Percentiles rank a stretch among this genome's conserved stretches.
Evolutionary conservation across 2,888 invertebrate genomes (phyloP).

Genomic region (Melipona bicolor): DNA sequence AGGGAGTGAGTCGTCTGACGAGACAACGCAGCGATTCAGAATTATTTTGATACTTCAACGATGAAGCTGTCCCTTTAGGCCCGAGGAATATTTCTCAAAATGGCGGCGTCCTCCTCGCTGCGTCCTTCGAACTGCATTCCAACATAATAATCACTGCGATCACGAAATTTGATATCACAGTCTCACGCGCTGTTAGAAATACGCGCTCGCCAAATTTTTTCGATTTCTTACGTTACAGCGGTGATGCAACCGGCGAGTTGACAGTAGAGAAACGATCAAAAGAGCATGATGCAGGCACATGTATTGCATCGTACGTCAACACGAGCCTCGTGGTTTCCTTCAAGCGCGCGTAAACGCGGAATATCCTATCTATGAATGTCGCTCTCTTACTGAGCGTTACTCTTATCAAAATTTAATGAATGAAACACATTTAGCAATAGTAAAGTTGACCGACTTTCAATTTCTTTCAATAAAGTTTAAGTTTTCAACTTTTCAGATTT

Average conservation of each 20-base stretch:
- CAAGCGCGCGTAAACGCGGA: neutral
- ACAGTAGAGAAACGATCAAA: conserved; percentile 8
- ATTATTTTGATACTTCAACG: neutral
- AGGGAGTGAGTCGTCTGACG: too few relatives aligned
- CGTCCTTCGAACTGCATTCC: neutral
- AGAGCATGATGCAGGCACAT: neutral
- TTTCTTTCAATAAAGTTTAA: too few relatives aligned
- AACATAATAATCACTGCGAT: conserved; percentile 12
- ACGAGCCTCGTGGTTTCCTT: neutral
- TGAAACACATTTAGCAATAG: too few relatives aligned
- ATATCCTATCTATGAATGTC: neutral
- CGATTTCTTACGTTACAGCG: conserved; percentile 31
- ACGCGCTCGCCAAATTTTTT: conserved; percentile 40
- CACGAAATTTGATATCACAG: conserved; percentile 47
- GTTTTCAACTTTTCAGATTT: neutral
- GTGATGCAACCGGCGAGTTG: conserved; percentile 35
- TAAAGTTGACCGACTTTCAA: neutral
- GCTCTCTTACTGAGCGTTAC: neutral
- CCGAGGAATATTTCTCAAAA: neutral
- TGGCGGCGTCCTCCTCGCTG: too few relatives aligned
- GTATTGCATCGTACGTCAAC: conserved; percentile 10
- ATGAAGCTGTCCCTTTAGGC: neutral
- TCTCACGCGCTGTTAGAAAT: conserved; percentile 26
- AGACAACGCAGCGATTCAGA: neutral
- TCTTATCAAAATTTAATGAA: too few relatives aligned